Base-by-base conservation (phyloP, 2,888 invertebrate species). In the Pammene aurita region DNA sequence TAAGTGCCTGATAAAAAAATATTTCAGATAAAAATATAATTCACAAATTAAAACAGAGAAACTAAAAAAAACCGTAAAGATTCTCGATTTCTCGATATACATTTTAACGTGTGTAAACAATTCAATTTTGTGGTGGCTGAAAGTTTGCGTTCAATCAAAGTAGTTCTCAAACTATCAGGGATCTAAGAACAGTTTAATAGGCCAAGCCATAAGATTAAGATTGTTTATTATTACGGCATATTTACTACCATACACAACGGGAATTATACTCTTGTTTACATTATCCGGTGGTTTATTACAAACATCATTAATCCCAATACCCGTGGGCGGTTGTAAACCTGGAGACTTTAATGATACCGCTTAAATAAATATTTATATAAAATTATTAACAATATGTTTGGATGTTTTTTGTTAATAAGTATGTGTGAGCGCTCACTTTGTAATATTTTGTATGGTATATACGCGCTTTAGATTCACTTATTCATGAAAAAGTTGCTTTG, bases 261-360 rank as follows among this genome's bases (percentile, higher is more conserved):
- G 52, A 64, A 68, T 44, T 58, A 68, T 64, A 64, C 57, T 63
- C 7, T 14, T 72, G 71, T 72, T 72, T 72, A 72, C 62, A 64
- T 13, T 66, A 66, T 48, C 26, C 54, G 44, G 48, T 18, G 54
- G 66, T 74, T 74, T 72, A 74, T 69, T 71, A 71, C 69, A 65
- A 66, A 67, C 67, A 73, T 58, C 67, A 65, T 70, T 55, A 72
- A 73, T 73, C 71, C 42, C 16, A 42, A 62, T 68, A 54, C 58
- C 65, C 34, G 72, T 67, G 70, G 65, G 61, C 50, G 55, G 67
- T 56, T 69, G 66, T 70, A 70, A 63, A 41, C 18, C 41, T 42
- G 10, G 26, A 52, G n/a, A 18, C 61, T 67, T 52, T 63, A 52
- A 18, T 52, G 35, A 16, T 16, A 14, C 41, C 50, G 50, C 38